Base-by-base conservation (phyloP, 2,797 vertebrate species). In the Tauraco hartlaubi region DNA sequence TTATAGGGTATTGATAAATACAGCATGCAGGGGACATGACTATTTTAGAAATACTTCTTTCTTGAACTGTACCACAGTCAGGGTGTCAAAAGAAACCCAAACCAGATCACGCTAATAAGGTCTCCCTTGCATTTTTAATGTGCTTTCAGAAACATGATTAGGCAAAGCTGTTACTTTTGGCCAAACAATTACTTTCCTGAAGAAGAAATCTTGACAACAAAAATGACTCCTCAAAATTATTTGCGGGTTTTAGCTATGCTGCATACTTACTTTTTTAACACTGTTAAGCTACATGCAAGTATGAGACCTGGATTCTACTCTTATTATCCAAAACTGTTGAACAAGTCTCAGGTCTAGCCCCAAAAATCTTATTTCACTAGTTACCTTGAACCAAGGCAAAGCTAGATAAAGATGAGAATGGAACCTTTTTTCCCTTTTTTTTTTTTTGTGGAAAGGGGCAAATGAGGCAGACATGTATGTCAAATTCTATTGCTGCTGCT, bases 1-100 rank as follows among this genome's bases (percentile, higher is more conserved):
- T 31, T 31, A 19, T 9, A 35, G 11, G 23, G 5, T 63, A 61
- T 31, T 73, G 12, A 39, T 64, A 41, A 58, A 68, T 15, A 43
- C 9, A 52, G 2, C 2, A 2, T 1, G 2, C 9, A 9, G 5
- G 22, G 2, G 4, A 2, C 11, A 55, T 44, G 16, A 66, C 26
- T 75, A 44, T 15, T 91, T 75, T 4, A 81, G 25, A 72, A 81
- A 52, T 67, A 6, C 11, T 76, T 63, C 39, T 41, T 58, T 80
- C 28, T 26, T 44, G 16, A 89, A 64, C 14, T 44, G 21, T 21
- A 62, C 26, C 9, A 37, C 56, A 63, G 25, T 23, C 52, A 61
- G 25, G 29, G 58, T 11, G 13, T 31, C 48, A 37, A 86, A 91
- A 49, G 15, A 29, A 81, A 75, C 18, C 44, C 55, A 44, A 59